Base-by-base conservation (phyloP, 2,113 vertebrate species). In the Anseranas semipalmata region DNA sequence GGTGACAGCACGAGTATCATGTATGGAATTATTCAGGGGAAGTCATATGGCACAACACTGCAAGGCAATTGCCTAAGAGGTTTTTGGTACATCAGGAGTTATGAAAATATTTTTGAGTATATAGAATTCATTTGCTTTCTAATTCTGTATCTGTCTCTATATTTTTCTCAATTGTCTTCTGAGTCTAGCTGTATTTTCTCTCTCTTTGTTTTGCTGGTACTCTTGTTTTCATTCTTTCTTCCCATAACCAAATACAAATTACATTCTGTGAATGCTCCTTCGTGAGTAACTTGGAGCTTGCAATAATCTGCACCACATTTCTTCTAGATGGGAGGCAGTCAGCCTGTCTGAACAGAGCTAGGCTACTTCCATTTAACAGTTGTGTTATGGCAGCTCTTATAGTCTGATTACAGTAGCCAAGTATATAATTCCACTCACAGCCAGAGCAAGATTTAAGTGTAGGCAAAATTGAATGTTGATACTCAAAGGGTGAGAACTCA, bases 21-120 rank as follows among this genome's bases (percentile, higher is more conserved):
- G 1, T 32, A 60, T 7, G 21, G 56, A 74, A 77, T 67, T 37
- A 17, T 73, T 79, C 35, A 66, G 33, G 17, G 8, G 11, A 67
- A 72, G 15, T 71, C 59, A 41, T 15, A 70, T 2, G 10, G n/a
- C n/a, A 10, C 14, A 63, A 76, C 14, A 68, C 28, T 0, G 0
- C 10, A 74, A 71, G 25, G 56, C 35, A 78, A 45, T 1, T 33
- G 43, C 24, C 60, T 41, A 67, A 60, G 39, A 68, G 17, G 13
- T 7, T 76, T 89, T 72, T 60, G 15, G 33, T 73, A 9, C 22
- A 30, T 39, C 35, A 35, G 27, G 52, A 86, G 10, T 33, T 58
- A 28, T 14, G 24, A 84, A 91, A 60, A 63, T 13, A 65, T 24
- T 71, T 84, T 37, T 77, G 43, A 67, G 18, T 52, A 53, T 16